Evolutionary conservation across 2,113 vertebrate species (phyloP).

Genomic region (Enhydra lutris): DNA sequence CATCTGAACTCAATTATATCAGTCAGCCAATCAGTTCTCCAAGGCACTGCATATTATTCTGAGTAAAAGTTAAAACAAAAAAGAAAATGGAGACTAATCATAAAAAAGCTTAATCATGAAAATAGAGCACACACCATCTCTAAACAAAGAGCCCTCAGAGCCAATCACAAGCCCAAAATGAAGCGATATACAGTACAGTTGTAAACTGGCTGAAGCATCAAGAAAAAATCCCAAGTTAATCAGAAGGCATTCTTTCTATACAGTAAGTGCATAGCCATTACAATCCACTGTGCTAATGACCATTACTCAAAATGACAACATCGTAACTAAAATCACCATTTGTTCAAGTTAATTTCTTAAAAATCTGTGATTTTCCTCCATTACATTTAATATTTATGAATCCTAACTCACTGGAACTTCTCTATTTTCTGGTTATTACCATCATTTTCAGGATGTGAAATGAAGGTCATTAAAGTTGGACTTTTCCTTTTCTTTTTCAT

Average conservation of each 20-base stretch:
- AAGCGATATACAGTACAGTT: slow-evolving; percentile 57
- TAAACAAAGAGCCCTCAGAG: slow-evolving; percentile 67
- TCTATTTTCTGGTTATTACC: slow-evolving; percentile 76
- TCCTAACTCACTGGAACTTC: slow-evolving; percentile 70
- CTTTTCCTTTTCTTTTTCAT: slow-evolving; percentile 54
- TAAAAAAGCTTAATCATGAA: slow-evolving; percentile 74
- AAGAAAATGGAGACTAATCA: slow-evolving; percentile 76
- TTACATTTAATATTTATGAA: slow-evolving; percentile 79
- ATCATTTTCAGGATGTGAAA: slow-evolving; percentile 64
- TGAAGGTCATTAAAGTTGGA: slow-evolving; percentile 65
- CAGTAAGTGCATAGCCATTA: slow-evolving; percentile 68
- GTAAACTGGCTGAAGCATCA: slow-evolving; percentile 63
- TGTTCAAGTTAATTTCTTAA: slow-evolving; percentile 80
- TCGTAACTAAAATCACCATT: slow-evolving; percentile 77
- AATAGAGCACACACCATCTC: slow-evolving; percentile 62
- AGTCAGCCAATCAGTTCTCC: slow-evolving; percentile 65
- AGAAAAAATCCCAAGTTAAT: slow-evolving; percentile 68
- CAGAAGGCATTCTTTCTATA: slow-evolving; percentile 72
- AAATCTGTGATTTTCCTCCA: slow-evolving; percentile 80
- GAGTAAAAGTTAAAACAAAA: slow-evolving; percentile 75
- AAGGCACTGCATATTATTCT: slow-evolving; percentile 57
- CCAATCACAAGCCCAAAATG: slow-evolving; percentile 63
- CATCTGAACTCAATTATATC: slow-evolving; percentile 70
- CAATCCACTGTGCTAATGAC: slow-evolving; percentile 67
- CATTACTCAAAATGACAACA: slow-evolving; percentile 70